Conservation (phyloP, 2,797 vertebrate genomes). For the Karalla daura region DNA sequence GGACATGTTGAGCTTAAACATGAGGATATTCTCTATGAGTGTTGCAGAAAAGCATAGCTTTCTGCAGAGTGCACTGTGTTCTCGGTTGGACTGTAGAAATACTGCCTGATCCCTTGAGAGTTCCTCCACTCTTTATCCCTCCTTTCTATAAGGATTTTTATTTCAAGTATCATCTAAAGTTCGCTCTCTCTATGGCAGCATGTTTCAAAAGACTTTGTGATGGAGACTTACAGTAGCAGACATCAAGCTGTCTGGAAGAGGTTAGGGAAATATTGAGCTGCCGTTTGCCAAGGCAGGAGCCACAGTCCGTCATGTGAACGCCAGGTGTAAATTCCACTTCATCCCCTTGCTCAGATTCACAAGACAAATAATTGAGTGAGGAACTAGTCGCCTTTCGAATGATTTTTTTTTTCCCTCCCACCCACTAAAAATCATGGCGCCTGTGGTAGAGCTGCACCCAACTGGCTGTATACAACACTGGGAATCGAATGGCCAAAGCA, state of each 20-base stretch:
- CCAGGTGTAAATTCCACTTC: conserved; percentile 47
- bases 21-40: conserved; percentile 28
- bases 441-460: conserved; percentile 32
- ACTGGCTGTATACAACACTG: conserved; percentile 52
- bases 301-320: conserved; percentile 37
- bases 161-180: conserved; percentile 61
- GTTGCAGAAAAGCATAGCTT: conserved; percentile 18
- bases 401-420: conserved; percentile 17
- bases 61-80: conserved; percentile 36
- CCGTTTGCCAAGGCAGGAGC: conserved; percentile 52
- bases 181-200: conserved; percentile 41
- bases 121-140: conserved; percentile 33
- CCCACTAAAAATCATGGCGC: conserved; percentile 29
- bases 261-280: conserved; percentile 62
- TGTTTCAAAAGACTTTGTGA: conserved; percentile 58
- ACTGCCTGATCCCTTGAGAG: conserved; percentile 50
- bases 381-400: conserved; percentile 26
- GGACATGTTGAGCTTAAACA: conserved; percentile 16
- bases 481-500: conserved; percentile 53
- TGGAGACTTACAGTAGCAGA: conserved; percentile 55
- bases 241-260: conserved; percentile 49
- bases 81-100: conserved; percentile 44
- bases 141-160: conserved; percentile 52
- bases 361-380: conserved; percentile 54
- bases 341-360: conserved; percentile 38